Conservation (phyloP, 2,113 vertebrate species). For the Hypocryptadius cinnamomeus region DNA sequence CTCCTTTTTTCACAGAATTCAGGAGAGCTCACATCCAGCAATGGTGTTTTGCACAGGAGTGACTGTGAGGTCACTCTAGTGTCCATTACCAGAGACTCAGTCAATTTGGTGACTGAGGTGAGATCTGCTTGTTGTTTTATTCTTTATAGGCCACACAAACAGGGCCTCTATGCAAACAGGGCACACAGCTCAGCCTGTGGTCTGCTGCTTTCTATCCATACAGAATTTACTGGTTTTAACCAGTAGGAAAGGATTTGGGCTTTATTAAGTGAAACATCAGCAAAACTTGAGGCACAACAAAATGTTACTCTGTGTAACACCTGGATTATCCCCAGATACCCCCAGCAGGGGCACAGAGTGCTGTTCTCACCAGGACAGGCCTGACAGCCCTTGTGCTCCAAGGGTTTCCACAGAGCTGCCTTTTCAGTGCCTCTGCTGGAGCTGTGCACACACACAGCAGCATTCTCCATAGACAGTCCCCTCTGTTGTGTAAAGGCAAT, state of each 20-base stretch:
- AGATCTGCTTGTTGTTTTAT: not conserved
- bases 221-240: not conserved
- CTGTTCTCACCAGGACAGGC: not conserved
- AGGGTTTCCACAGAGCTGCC: not conserved
- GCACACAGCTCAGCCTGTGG: not conserved
- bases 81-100: not conserved
- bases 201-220: not conserved
- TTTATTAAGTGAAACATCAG: not conserved
- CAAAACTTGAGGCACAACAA: not conserved
- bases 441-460: not conserved
- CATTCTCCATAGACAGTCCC: not conserved
- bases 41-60: not conserved
- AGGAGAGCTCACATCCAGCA: not conserved
- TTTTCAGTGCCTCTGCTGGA: not conserved
- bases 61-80: not conserved
- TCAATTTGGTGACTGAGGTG: not conserved
- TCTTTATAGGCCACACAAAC: not conserved
- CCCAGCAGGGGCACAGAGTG: not conserved
- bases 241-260: not conserved
- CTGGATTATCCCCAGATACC: not conserved
- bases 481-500: not conserved
- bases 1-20: not conserved
- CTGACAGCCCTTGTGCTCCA: not conserved
- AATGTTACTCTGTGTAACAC: not conserved
- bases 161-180: not conserved